Conservation (phyloP, 2,113 vertebrate genomes). For the Sebastes schlegelii region DNA sequence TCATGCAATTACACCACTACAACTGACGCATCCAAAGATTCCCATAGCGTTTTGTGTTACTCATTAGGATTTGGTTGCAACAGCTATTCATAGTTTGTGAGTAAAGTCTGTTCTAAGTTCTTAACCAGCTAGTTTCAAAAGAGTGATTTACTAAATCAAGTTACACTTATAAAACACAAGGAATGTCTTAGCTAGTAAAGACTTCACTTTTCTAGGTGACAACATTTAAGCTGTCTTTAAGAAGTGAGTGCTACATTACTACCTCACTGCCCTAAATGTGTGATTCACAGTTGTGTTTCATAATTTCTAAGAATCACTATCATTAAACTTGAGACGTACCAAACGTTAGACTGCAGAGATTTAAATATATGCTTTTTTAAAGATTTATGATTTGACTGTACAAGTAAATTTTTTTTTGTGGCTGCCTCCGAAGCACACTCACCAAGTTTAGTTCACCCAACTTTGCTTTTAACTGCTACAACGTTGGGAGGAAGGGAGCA, state of each 20-base stretch:
- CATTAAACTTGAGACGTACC: not conserved
- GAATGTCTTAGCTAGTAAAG: not conserved
- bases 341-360: not conserved
- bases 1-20: not conserved
- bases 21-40: not conserved
- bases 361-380: not conserved
- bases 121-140: too few species aligned
- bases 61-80: not conserved
- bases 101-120: not conserved
- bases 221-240: too few species aligned
- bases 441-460: conserved; percentile 24
- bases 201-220: too few species aligned
- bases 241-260: too few species aligned
- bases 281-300: not conserved
- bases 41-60: not conserved
- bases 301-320: not conserved
- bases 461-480: conserved; percentile 1
- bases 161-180: not conserved
- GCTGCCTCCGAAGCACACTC: not conserved
- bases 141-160: not conserved
- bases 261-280: not conserved
- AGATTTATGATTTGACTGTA: not conserved
- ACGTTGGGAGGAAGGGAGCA: not conserved
- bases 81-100: not conserved
- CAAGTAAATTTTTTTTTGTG: not conserved